Evolutionary conservation across 2,797 vertebrate genomes (phyloP), one percentile per base, ranked within the genome.

Genomic region (Crypturellus tataupa): DNA sequence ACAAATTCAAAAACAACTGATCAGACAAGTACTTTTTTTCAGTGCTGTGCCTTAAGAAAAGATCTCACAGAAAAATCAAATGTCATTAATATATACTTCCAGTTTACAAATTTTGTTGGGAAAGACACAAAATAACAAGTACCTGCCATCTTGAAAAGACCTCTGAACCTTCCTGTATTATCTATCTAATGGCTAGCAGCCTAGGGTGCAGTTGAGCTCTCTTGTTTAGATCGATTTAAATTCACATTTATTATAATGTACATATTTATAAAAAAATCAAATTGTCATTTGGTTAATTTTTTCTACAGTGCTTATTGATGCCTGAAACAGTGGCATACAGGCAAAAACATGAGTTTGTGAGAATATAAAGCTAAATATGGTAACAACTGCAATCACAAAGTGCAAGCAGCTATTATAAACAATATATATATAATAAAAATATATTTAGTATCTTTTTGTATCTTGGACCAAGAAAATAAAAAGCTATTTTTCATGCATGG

Each of bases 171-270:
- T 86, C 85, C 23, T 42, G 40, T 71, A n/a, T 68, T 86, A 21
- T 58, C 27, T 86, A 21, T 58, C 27, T 31, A 83, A 78, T 37
- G 47, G 40, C 12, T 84, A 80, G 12, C 51, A 75, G 46, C 85
- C 42, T 55, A 56, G 82, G 14, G 83, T 59, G 51, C 21, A n/a
- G 37, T 4, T 37, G n/a, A 92, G 4, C 7, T 71, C 16, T 60
- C 81, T 90, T 76, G 24, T 93, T 96, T 53, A 89, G 44, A 65
- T 14, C 90, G 78, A 91, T 94, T 95, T 91, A 89, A 95, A 85
- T 64, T 89, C 58, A 67, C 10, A 44, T 91, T 77, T 88, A 29
- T 82, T 95, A 90, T 85, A 92, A 91, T 69, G 23, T 2, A 73
- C 59, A 37, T 7, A 37, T 7, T 21, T 80, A 71, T 65, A 92